These are phyloP conservation scores for Caenorhabditis becei DNA, from an alignment of 2,888 invertebrate species.

Conservation along the genomic window DNA sequence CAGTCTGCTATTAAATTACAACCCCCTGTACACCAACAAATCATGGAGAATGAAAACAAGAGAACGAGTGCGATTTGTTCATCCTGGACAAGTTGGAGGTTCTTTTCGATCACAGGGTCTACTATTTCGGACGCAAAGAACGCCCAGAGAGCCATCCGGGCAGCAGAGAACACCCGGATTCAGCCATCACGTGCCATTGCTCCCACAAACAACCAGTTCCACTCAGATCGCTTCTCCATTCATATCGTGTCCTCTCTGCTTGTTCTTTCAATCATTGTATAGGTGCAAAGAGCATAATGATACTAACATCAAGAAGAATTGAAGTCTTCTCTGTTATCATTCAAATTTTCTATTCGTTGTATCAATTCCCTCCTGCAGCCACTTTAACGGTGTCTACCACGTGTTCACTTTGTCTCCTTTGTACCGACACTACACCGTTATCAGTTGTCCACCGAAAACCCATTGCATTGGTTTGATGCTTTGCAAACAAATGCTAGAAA, in stretches of 20 bases:
- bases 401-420: slow-evolving; percentile 38
- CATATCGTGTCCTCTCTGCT: background rate
- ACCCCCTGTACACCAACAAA: no score
- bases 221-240: background rate
- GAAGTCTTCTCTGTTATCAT: background rate
- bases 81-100: no score
- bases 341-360: background rate
- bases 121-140: no score
- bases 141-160: slow-evolving; percentile 17
- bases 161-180: slow-evolving; percentile 32
- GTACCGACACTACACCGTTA: slow-evolving; percentile 16
- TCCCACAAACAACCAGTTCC: slow-evolving; percentile 5
- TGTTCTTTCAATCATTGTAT: background rate
- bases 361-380: slow-evolving; percentile 3
- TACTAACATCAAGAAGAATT: background rate
- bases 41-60: no score
- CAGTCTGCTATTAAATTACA: no score
- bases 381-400: slow-evolving; percentile 17
- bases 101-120: no score
- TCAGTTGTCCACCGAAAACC: slow-evolving; percentile 2
- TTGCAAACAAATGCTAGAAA: slow-evolving; percentile 32
- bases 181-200: background rate
- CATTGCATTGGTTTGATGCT: slow-evolving; percentile 15
- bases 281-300: background rate
- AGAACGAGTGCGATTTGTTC: no score